phyloP scores from a whole-genome alignment of 2,888 invertebrate genomes.

The Epiblema foenella region DNA sequence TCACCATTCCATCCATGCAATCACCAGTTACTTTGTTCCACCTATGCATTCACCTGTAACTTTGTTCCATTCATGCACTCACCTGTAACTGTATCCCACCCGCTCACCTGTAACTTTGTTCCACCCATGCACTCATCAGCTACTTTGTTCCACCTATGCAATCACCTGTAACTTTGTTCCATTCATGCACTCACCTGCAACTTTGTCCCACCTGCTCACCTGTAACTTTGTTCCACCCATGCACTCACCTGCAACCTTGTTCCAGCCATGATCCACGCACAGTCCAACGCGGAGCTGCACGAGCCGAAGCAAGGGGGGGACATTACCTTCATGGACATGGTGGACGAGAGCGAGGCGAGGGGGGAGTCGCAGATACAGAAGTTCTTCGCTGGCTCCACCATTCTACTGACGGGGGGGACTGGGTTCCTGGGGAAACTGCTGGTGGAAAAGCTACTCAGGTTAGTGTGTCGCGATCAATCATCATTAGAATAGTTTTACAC shows the following conservation, averaged over 20 bases:
- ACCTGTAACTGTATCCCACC: too few relatives aligned
- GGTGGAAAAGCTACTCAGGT: constrained; percentile 95
- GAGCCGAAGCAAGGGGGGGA: constrained; percentile 73
- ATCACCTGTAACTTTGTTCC: neutral
- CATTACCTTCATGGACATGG: constrained; percentile 78
- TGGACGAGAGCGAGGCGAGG: constrained; percentile 59
- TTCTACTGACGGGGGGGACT: constrained; percentile 96
- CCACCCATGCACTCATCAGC: too few relatives aligned
- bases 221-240: neutral
- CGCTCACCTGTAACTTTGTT: too few relatives aligned
- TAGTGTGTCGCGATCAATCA: too few relatives aligned
- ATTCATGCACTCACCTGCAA: too few relatives aligned
- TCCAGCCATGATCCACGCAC: constrained; percentile 50
- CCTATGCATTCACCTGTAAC: too few relatives aligned
- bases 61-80: too few relatives aligned
- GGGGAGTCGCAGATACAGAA: constrained; percentile 75
- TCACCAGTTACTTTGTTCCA: too few relatives aligned
- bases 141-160: too few relatives aligned
- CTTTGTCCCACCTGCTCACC: too few relatives aligned
- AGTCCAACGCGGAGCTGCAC: constrained; percentile 43
- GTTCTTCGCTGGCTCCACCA: constrained; percentile 69
- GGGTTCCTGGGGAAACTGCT: constrained; percentile 98
- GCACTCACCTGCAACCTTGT: constrained; percentile 15
- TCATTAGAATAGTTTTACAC: too few relatives aligned
- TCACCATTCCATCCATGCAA: too few relatives aligned